Evolutionary conservation across 2,888 invertebrate genomes (phyloP), one percentile per base, ranked within the genome.

Genomic region (Tanytarsus gracilentus): DNA sequence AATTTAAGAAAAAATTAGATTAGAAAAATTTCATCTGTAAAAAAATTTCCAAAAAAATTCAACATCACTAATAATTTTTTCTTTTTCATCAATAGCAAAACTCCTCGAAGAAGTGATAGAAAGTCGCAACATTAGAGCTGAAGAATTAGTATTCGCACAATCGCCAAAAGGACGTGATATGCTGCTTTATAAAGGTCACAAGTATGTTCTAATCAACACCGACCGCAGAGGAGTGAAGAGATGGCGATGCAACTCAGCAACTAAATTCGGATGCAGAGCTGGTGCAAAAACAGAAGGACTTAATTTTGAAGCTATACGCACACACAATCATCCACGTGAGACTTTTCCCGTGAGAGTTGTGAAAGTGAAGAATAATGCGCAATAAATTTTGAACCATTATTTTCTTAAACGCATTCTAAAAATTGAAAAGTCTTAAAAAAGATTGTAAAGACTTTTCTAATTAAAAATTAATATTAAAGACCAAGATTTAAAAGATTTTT

Each of bases 131-230:
- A 25, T 27, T 3, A 27, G 7, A 9, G 8, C 33, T 2, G 36
- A 53, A 25, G 27, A 53, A 23, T 25, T 53, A 7, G 53, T 53
- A 7, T 74, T 73, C 64, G 68, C 74, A 21, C 73, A 72, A 53
- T 74, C 74, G 1, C 74, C 74, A 63, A 68, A 74, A 0, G 74
- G 74, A 1, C 68, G 73, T 2, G 68, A 70, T 1, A 74, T 74
- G 74, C 64, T 74, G 40, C 69, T 73, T 25, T 72, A 73, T 63
- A 70, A 70, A 51, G 74, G 74, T 1, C 73, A 73, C 63, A 68
- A 72, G 49, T 74, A 73, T 62, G 74, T 74, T 8, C 11, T 53
- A 11, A n/a, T n/a, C 7, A 36, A 53, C 14, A 18, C 18, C 3
- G 36, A 53, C 23, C 48, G 5, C 6, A 36, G 25, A 2, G 44